Evolutionary conservation across 2,113 vertebrate species (phyloP).

Genomic region (Austrofundulus limnaeus): DNA sequence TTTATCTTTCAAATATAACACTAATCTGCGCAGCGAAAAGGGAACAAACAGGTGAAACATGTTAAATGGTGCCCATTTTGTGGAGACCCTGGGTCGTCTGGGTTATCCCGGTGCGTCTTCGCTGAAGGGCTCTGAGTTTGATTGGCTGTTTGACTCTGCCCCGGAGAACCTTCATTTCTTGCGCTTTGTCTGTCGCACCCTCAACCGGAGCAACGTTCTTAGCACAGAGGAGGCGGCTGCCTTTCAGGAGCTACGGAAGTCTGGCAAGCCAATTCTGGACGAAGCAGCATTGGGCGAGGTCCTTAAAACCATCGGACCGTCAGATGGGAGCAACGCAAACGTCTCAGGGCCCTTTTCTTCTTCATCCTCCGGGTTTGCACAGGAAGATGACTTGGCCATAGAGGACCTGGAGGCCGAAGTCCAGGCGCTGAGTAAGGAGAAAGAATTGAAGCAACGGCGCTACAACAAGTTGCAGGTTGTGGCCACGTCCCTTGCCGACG

Average conservation of each 20-base stretch:
- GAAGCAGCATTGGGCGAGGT: conserved; percentile 81
- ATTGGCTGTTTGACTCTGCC: conserved; percentile 92
- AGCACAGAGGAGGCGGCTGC: conserved; percentile 79
- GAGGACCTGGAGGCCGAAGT: conserved; percentile 84
- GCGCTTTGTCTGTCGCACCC: conserved; percentile 85
- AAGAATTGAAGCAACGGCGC: conserved; percentile 79
- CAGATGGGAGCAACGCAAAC: conserved; percentile 36
- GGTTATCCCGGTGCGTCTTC: conserved; percentile 81
- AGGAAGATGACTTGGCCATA: conserved; percentile 73
- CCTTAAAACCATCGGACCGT: conserved; percentile 79
- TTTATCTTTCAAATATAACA: conserved; percentile 10
- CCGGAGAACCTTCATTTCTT: conserved; percentile 82
- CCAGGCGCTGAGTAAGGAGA: conserved; percentile 78
- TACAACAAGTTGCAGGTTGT: conserved; percentile 82
- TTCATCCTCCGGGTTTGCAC: conserved; percentile 47
- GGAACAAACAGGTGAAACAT: conserved; percentile 39
- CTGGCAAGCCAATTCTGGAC: conserved; percentile 84
- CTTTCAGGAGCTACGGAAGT: conserved; percentile 75
- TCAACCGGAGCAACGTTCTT: conserved; percentile 80
- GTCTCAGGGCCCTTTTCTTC: conserved; percentile 15
- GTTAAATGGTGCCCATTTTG: conserved; percentile 85
- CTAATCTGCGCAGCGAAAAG: conserved; percentile 9
- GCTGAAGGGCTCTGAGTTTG: conserved; percentile 89
- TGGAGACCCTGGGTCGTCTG: conserved; percentile 84
- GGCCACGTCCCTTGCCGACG: conserved; percentile 66